These are phyloP conservation scores for Peromyscus californicus DNA, from an alignment of 2,113 vertebrate genomes.

Conservation along the genomic window DNA sequence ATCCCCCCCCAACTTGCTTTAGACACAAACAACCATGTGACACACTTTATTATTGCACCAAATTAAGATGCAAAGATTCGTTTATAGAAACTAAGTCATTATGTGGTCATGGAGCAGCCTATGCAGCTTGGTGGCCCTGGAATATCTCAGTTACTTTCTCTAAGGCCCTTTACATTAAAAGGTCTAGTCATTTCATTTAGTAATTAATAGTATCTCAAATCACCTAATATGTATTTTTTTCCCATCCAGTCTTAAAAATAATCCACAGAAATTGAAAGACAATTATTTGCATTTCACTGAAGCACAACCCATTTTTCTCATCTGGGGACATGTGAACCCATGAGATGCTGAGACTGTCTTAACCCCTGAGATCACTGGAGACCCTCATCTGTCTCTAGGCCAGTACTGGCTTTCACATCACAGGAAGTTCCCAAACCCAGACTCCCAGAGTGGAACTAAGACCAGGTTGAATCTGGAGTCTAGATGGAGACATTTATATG, in stretches of 20 bases:
- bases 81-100: background rate
- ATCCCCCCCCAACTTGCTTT: background rate
- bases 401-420: background rate
- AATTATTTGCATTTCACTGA: background rate
- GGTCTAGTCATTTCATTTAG: background rate
- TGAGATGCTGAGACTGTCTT: no score
- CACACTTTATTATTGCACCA: background rate
- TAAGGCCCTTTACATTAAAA: background rate
- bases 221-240: no score
- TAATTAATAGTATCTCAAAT: background rate
- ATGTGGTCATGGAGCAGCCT: no score
- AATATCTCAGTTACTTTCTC: background rate
- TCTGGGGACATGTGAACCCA: fast-evolving
- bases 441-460: background rate
- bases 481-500: background rate
- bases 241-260: background rate
- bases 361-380: background rate
- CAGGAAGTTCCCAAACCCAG: background rate
- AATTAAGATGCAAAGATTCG: background rate
- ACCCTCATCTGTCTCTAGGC: background rate
- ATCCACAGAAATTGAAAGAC: background rate
- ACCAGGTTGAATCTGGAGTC: no score
- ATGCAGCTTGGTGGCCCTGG: background rate
- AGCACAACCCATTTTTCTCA: fast-evolving
- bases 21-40: background rate